Base-by-base conservation (phyloP, 2,888 invertebrate genomes). In the Therioaphis trifolii region DNA sequence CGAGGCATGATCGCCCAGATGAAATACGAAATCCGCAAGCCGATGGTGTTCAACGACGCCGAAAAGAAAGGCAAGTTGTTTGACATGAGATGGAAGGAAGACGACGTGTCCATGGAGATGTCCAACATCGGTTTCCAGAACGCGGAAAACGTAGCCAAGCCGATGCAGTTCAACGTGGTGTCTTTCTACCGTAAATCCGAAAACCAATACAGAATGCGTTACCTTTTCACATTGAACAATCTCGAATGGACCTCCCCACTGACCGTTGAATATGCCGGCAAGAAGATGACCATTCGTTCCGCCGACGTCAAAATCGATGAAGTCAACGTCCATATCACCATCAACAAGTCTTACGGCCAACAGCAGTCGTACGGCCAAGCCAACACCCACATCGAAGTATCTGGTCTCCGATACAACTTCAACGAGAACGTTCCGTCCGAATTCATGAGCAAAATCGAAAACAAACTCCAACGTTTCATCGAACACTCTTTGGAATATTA, bases 31-130 rank as follows among this genome's bases (percentile, higher is more conserved):
- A 35, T 63, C 14, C 58, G 35, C n/a, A 49, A 15, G 12, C 82
- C 79, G 4, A 58, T 58, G 0, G 21, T 4, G 0, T 3, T 18
- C 18, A 11, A 11, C 29, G n/a, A 1, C 15, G 58, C 27, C n/a
- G 12, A 12, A 4, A 35, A 46, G 1, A 29, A 3, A 2, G 49
- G 27, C 58, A 80, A 80, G 18, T 21, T 74, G 24, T 63, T 61
- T 49, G 82, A 82, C 63, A 35, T 74, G 24, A 46, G 14, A 21
- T 82, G 82, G 82, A 35, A 21, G 1, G 72, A 82, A 9, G 49
- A 63, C n/a, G 24, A 63, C 35, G 7, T 72, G 12, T 0, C 29
- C 4, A 72, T 72, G 61, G 49, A 72, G 2, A 58, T 80, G 69
- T 1, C 18, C 40, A 49, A 71, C 49, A 27, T 63, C 24, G 61